Conservation (phyloP, 1,140 invertebrate genomes). For the Zophobas morio region DNA sequence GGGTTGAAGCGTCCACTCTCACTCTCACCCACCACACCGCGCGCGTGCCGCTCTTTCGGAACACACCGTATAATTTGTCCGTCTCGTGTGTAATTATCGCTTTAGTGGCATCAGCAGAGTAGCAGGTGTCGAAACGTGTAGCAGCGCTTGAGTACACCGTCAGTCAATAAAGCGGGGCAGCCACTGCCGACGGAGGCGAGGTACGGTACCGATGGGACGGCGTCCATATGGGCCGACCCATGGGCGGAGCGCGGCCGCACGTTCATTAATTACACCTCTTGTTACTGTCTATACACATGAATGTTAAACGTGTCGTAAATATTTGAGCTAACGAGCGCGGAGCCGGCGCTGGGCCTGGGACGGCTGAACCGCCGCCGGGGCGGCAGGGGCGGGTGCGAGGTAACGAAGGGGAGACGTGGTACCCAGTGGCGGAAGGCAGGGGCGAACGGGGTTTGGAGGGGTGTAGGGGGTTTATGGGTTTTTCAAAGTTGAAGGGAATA, state of each 20-base stretch:
- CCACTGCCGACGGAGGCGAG: constrained; percentile 51
- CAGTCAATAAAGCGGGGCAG: constrained; percentile 49
- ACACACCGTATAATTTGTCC: constrained; percentile 38
- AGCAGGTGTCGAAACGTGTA: constrained; percentile 46
- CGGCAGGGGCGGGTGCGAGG: background rate
- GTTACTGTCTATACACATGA: constrained; percentile 57
- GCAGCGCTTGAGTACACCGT: constrained; percentile 34
- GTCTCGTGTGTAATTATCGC: constrained; percentile 28
- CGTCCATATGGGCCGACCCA: constrained; percentile 49
- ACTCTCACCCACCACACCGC: constrained; percentile 2
- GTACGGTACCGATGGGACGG: constrained; percentile 51
- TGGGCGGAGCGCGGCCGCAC: constrained; percentile 51
- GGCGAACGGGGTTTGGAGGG: too few species aligned
- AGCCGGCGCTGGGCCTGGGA: background rate
- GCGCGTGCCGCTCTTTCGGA: constrained; percentile 17
- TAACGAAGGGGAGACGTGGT: too few species aligned
- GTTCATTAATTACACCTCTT: constrained; percentile 59
- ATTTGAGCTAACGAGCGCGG: constrained; percentile 29
- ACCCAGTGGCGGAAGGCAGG: too few species aligned
- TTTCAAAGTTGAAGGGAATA: too few species aligned
- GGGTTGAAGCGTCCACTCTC: constrained; percentile 1
- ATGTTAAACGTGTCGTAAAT: constrained; percentile 50
- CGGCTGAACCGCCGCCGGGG: constrained; percentile 2
- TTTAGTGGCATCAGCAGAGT: constrained; percentile 12
- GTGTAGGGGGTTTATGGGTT: too few species aligned